A percentile compares a stretch with the other conserved stretches of the same genome.
phyloP scores from a whole-genome alignment of 2,888 invertebrate genomes.

The Oscheius sp. region DNA sequence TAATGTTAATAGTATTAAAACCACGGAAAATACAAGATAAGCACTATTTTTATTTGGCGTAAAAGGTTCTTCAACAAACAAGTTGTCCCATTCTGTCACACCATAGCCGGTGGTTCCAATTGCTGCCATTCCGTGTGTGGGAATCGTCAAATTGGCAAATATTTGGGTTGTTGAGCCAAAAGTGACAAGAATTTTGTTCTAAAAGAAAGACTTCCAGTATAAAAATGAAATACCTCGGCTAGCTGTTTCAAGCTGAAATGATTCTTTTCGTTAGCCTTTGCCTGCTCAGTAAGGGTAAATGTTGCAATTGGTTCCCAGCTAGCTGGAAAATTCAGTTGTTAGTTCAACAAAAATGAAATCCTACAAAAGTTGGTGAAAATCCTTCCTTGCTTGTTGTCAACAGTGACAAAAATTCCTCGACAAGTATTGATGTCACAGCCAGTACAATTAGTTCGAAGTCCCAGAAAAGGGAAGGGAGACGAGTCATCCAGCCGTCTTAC shows the following conservation, averaged over 20 bases:
- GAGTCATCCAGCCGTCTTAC: neutral
- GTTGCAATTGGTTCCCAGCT: neutral
- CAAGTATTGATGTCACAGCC: constrained; percentile 7
- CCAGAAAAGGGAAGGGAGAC: constrained; percentile 12
- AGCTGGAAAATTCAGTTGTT: neutral
- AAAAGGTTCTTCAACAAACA: constrained; percentile 9
- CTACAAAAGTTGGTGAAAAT: constrained; percentile 7
- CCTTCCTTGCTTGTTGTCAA: neutral
- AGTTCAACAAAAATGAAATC: neutral
- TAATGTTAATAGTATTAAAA: too few relatives aligned
- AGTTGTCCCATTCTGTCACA: constrained; percentile 2
- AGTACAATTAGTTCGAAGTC: constrained; percentile 5
- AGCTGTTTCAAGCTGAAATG: neutral
- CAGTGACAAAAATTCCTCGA: neutral
- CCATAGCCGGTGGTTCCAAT: constrained; percentile 7
- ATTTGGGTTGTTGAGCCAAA: neutral
- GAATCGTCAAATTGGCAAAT: neutral
- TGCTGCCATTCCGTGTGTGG: neutral
- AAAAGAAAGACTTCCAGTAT: neutral
- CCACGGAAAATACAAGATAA: too few relatives aligned
- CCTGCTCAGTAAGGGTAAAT: neutral
- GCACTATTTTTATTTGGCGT: neutral
- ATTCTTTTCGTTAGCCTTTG: neutral
- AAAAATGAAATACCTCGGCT: neutral
- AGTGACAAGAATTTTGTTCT: neutral